Percentiles rank a stretch among this genome's conserved stretches.
phyloP scores from a whole-genome alignment of 2,797 vertebrate species.

The Sylvilagus floridanus region DNA sequence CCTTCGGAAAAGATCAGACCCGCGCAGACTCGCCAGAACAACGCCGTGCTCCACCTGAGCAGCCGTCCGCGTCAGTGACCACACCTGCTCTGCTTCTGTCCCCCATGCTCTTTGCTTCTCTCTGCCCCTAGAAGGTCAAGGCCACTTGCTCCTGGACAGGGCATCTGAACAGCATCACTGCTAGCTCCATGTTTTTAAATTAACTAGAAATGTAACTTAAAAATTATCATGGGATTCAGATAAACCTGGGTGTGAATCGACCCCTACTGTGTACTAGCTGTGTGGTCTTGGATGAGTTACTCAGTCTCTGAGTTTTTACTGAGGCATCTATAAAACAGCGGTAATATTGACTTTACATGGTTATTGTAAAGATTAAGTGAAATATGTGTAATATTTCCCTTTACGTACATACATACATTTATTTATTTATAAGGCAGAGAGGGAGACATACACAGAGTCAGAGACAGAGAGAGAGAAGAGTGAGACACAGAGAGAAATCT shows the following conservation, averaged over 20 bases:
- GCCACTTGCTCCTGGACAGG: neutral
- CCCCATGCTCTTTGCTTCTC: neutral
- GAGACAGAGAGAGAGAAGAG: no score
- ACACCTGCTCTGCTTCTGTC: accelerated
- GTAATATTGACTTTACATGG: neutral
- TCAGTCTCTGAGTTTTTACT: neutral
- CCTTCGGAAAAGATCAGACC: neutral
- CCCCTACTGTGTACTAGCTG: neutral
- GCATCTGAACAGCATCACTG: neutral
- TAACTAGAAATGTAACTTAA: neutral
- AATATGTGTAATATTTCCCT: neutral
- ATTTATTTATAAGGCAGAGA: no score
- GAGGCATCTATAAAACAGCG: neutral
- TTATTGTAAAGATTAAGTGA: neutral
- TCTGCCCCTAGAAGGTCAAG: accelerated
- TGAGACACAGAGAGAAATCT: no score
- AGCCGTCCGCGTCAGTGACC: accelerated
- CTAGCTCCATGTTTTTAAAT: neutral
- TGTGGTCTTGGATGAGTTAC: neutral
- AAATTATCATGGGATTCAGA: neutral
- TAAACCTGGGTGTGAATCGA: neutral
- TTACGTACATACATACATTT: no score
- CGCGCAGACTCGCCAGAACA: accelerated
- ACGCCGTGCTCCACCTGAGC: accelerated
- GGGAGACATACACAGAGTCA: no score